A percentile compares a stretch with the other conserved stretches of the same genome.
These are phyloP conservation scores for Trigoniulus corallinus DNA, from an alignment of 1,140 invertebrate genomes.

Conservation along the genomic window DNA sequence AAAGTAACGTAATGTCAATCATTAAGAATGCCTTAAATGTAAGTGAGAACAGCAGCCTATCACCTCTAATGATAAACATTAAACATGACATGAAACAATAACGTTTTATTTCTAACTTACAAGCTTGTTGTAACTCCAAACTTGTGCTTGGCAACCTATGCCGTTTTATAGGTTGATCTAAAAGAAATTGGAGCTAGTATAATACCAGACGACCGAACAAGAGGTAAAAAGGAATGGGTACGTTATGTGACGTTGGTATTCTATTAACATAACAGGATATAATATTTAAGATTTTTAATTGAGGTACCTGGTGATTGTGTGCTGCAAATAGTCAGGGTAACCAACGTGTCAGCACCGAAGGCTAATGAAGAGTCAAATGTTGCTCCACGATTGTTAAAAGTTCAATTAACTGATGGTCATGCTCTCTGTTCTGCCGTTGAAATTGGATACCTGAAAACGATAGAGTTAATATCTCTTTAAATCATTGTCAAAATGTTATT, in stretches of 20 bases:
- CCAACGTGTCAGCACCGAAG: constrained; percentile 78
- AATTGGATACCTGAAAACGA: constrained; percentile 25
- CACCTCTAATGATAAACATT: constrained; percentile 1
- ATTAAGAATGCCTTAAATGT: constrained; percentile 53
- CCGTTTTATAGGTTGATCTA: constrained; percentile 49
- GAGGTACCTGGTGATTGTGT: constrained; percentile 49
- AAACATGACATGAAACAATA: neutral
- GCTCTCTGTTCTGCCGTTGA: constrained; percentile 56
- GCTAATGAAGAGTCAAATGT: constrained; percentile 64
- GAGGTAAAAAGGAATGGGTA: constrained; percentile 23
- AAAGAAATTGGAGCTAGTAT: constrained; percentile 36
- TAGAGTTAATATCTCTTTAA: constrained; percentile 33
- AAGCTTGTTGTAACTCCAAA: no score
- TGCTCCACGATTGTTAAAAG: constrained; percentile 61
- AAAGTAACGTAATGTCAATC: constrained; percentile 40
- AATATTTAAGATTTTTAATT: constrained; percentile 5
- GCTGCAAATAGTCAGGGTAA: constrained; percentile 69
- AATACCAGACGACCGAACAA: constrained; percentile 23
- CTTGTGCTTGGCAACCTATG: no score
- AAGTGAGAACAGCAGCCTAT: constrained; percentile 28
- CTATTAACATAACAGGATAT: constrained; percentile 18
- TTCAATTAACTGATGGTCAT: constrained; percentile 70
- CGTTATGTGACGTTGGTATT: constrained; percentile 15
- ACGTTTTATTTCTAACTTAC: no score
- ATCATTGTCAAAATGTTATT: neutral